Conservation (phyloP, 1,140 invertebrate species). For the Caenorhabditis brenneri region DNA sequence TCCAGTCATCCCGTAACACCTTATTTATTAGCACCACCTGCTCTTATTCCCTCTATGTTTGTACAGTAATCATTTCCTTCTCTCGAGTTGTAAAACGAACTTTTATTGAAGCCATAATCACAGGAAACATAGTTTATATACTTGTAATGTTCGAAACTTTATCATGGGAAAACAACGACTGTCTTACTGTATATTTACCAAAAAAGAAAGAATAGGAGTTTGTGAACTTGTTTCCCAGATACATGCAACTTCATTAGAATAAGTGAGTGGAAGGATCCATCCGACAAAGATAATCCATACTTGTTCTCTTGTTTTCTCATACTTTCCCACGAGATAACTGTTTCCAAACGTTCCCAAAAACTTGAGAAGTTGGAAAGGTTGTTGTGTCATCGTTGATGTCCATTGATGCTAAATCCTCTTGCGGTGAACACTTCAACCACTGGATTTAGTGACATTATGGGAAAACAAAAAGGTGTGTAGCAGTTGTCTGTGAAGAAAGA, state of each 20-base stretch:
- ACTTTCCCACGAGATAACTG: background rate
- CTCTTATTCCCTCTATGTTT: background rate
- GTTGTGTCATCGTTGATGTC: background rate
- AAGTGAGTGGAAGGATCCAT: background rate
- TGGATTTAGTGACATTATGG: too few species aligned
- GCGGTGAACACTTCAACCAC: background rate
- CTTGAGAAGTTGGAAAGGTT: conserved; percentile 4
- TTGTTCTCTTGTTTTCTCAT: background rate
- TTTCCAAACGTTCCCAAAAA: background rate
- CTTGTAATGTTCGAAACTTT: too few species aligned
- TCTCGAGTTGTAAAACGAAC: background rate
- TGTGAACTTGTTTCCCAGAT: background rate
- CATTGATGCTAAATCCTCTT: background rate
- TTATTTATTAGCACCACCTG: conserved; percentile 14
- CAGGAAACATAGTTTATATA: too few species aligned
- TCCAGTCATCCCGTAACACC: background rate
- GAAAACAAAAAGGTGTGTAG: too few species aligned
- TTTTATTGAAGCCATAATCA: too few species aligned
- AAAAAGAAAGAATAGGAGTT: too few species aligned
- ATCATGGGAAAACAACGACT: too few species aligned
- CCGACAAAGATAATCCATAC: conserved; percentile 10
- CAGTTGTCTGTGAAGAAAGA: too few species aligned
- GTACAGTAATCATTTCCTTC: background rate
- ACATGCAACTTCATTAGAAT: background rate
- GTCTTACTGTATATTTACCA: too few species aligned